A percentile compares a stretch with the other conserved stretches of the same genome.
These are phyloP conservation scores for Magallana angulata DNA, from an alignment of 1,140 invertebrate species.

Conservation along the genomic window DNA sequence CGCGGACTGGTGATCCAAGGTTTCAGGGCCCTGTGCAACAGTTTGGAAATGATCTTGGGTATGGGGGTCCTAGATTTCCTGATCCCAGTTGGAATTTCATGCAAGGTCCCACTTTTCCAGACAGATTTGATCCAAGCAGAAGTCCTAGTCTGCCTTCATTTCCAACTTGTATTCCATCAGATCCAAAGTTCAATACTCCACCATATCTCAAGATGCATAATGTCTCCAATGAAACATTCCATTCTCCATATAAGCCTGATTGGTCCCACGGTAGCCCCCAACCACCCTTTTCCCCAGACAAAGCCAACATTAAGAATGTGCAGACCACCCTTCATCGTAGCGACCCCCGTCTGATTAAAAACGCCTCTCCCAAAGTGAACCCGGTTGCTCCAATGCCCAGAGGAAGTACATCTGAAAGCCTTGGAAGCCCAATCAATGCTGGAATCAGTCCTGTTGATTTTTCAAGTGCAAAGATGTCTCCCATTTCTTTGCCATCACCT, in stretches of 20 bases:
- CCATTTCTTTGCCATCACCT: neutral
- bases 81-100: slow-evolving; percentile 20
- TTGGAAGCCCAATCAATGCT: neutral
- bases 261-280: neutral
- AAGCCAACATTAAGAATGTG: neutral
- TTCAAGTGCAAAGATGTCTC: slow-evolving; percentile 2
- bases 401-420: neutral
- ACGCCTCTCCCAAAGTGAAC: neutral
- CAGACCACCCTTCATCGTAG: slow-evolving; percentile 1
- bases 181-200: neutral
- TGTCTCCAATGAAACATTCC: neutral
- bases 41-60: neutral
- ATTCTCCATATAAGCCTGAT: neutral
- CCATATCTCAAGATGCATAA: neutral
- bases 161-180: neutral
- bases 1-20: neutral
- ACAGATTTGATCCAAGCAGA: slow-evolving; percentile 22
- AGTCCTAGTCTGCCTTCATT: slow-evolving; percentile 4
- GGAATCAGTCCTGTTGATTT: slow-evolving; percentile 24
- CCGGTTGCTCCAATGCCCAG: slow-evolving; percentile 7
- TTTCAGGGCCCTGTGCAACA: neutral
- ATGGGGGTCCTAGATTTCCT: neutral
- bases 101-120: neutral
- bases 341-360: neutral
- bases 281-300: neutral